A percentile compares a stretch with the other conserved stretches of the same genome.
Evolutionary conservation across 2,797 vertebrate genomes (phyloP).

Genomic region (Melanogrammus aeglefinus): DNA sequence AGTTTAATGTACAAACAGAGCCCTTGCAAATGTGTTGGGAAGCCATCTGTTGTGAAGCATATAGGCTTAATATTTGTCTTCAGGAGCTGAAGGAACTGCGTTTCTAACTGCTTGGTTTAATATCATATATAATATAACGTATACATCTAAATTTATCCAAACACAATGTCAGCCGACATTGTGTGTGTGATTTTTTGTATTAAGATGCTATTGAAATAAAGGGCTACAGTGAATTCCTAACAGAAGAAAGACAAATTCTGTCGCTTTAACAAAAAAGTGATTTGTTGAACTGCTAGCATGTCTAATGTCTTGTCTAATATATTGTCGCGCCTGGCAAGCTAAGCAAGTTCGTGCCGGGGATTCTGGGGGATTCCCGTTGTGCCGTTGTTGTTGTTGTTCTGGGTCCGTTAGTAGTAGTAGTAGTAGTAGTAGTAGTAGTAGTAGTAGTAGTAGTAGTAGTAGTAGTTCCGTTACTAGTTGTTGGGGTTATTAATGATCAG

Average conservation of each 20-base stretch:
- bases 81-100: neutral
- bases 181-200: too few relatives aligned
- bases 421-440: too few relatives aligned
- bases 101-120: neutral
- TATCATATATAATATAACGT: neutral
- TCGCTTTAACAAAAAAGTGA: neutral
- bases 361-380: too few relatives aligned
- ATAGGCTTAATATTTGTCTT: slow-evolving; percentile 24
- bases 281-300: neutral
- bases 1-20: neutral
- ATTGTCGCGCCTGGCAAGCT: too few relatives aligned
- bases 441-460: too few relatives aligned
- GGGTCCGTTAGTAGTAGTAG: too few relatives aligned
- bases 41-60: slow-evolving; percentile 25
- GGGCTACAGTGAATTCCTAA: neutral
- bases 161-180: neutral
- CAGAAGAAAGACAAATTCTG: neutral
- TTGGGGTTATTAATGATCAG: too few relatives aligned
- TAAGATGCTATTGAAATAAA: neutral
- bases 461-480: too few relatives aligned
- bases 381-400: too few relatives aligned
- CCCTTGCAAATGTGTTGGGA: slow-evolving; percentile 46
- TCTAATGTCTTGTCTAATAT: neutral
- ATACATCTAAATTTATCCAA: neutral
- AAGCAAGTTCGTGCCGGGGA: too few relatives aligned